These are phyloP conservation scores for Paralvinella palmiformis DNA, from an alignment of 1,140 invertebrate genomes.

Conservation along the genomic window DNA sequence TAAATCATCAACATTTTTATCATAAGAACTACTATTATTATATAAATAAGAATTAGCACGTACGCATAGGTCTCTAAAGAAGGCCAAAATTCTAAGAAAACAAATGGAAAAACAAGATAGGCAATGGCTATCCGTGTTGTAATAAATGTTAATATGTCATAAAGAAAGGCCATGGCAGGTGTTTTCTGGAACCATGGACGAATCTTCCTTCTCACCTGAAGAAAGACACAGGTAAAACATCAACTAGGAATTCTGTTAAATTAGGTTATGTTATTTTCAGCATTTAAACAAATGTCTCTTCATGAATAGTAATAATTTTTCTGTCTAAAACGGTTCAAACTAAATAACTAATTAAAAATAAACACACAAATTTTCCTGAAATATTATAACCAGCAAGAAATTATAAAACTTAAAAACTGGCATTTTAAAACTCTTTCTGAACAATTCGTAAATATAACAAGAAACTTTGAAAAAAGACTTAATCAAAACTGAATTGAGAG, in stretches of 20 bases:
- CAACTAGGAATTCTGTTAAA: not conserved
- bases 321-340: conserved; percentile 9
- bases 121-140: conserved; percentile 74
- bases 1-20: not conserved
- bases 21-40: not conserved
- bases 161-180: conserved; percentile 21
- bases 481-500: no score
- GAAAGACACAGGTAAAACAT: not conserved
- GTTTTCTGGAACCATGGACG: conserved; percentile 70
- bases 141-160: conserved; percentile 55
- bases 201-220: conserved; percentile 63
- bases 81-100: conserved; percentile 74
- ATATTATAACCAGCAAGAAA: not conserved
- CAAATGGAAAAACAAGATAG: conserved; percentile 82
- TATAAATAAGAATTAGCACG: conserved; percentile 40
- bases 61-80: conserved; percentile 63
- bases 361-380: not conserved
- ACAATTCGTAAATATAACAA: no score
- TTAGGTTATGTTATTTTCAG: conserved; percentile 5
- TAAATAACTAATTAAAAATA: not conserved
- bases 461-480: no score
- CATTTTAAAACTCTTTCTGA: no score
- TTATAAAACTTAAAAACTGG: no score
- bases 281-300: not conserved
- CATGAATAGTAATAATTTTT: conserved; percentile 6